Base-by-base conservation (phyloP, 2,113 vertebrate genomes). In the Hiodon alosoides region DNA sequence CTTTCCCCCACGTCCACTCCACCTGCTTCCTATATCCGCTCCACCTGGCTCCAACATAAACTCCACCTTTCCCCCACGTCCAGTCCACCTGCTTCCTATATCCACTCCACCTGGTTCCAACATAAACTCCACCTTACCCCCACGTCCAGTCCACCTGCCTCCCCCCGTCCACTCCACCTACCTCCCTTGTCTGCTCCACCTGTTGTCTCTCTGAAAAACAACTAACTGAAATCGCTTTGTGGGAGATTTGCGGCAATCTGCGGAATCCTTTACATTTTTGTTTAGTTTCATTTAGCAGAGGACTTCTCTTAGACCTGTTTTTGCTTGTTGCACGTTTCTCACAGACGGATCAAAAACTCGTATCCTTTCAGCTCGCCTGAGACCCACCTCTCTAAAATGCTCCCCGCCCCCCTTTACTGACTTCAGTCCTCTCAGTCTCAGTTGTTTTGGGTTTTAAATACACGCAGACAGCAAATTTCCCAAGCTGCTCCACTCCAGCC, bases 281-380 rank as follows among this genome's bases (percentile, higher is more conserved):
- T 60, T 60, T 60, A 14, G 11, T 60, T 10, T 60, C n/a, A 3
- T 60, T 60, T 60, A 14, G 59, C 7, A 14, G 59, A 60, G 8
- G 59, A 60, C 59, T 60, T 31, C 31, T 31, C 31, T 31, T 31
- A 31, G 31, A 31, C 31, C 31, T 14, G 9, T 3, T 11, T 46
- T 8, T 48, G 31, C 31, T 31, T 31, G 31, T 31, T 31, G 31
- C 1, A 31, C 31, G 31, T 31, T 47, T 60, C 64, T 66, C 75
- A 75, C 71, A 75, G 78, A 76, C 81, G 75, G 79, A 74, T 69
- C 61, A 67, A 77, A 58, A 64, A 61, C 66, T 71, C 69, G 59
- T 14, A 0, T 60, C 59, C 59, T 60, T 13, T 14, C n/a, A 7
- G n/a, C 59, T 60, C 6, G n/a, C 59, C 59, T 60, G 3, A 60